These are phyloP conservation scores for Epinephelus malabaricus DNA, from an alignment of 2,797 vertebrate species.

Conservation along the genomic window DNA sequence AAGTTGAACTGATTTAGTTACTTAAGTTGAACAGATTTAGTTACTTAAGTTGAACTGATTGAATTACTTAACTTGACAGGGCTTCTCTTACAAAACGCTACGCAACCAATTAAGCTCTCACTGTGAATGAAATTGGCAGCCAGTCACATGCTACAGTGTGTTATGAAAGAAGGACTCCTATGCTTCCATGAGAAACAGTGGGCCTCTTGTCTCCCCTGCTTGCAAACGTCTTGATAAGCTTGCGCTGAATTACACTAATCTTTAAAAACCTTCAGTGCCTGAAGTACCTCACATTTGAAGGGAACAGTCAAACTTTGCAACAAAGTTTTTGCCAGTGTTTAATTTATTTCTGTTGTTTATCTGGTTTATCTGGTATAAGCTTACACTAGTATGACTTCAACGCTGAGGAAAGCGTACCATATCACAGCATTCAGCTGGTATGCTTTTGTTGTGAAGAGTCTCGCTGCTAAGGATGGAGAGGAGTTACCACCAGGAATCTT, in stretches of 20 bases:
- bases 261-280: constrained; percentile 53
- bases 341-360: constrained; percentile 13
- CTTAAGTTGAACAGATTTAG: neutral
- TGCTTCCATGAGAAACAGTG: constrained; percentile 71
- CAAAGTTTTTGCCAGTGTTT: constrained; percentile 1
- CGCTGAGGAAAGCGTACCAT: constrained; percentile 81
- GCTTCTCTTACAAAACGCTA: constrained; percentile 49
- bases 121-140: constrained; percentile 26
- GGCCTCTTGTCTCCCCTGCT: constrained; percentile 74
- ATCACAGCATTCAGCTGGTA: constrained; percentile 89
- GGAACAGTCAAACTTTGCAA: constrained; percentile 7
- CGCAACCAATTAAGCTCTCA: constrained; percentile 35
- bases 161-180: constrained; percentile 63
- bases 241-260: constrained; percentile 69
- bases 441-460: constrained; percentile 76
- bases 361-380: neutral
- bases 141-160: constrained; percentile 65
- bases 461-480: constrained; percentile 67
- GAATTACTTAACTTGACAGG: neutral
- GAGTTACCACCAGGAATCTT: constrained; percentile 82
- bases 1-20: too few species aligned
- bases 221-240: constrained; percentile 61
- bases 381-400: constrained; percentile 76
- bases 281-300: constrained; percentile 20
- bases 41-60: neutral